Conservation (phyloP, 2,888 invertebrate species). For the Drosophila pseudotakahashii region DNA sequence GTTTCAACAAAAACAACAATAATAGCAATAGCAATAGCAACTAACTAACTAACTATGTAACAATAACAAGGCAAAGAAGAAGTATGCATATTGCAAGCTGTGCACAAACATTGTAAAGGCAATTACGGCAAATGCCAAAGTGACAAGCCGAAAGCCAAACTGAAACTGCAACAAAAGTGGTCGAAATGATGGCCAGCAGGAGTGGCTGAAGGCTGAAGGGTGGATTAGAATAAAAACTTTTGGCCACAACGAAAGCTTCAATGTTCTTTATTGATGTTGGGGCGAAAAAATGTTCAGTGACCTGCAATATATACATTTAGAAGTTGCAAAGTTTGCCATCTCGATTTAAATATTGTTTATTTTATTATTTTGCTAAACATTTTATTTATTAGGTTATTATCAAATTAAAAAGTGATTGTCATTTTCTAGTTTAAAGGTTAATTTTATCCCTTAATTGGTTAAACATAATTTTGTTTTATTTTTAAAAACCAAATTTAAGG, state of each 20-base stretch:
- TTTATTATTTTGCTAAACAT: no score
- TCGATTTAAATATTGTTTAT: not conserved
- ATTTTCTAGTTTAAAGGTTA: no score
- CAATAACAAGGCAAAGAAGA: constrained; percentile 24
- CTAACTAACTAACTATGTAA: constrained; percentile 11
- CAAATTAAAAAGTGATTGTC: no score
- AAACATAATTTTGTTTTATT: no score
- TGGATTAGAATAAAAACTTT: constrained; percentile 30
- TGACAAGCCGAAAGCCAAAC: constrained; percentile 53
- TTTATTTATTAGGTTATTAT: no score
- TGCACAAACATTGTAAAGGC: constrained; percentile 55
- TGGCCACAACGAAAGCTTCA: constrained; percentile 20
- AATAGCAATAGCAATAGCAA: constrained; percentile 20
- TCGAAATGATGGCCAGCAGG: constrained; percentile 4
- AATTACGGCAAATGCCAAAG: constrained; percentile 56
- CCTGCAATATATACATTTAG: not conserved
- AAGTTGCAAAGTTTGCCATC: not conserved
- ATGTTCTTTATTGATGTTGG: constrained; percentile 5
- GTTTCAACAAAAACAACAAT: constrained; percentile 18
- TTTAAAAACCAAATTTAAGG: no score
- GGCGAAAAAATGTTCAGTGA: not conserved
- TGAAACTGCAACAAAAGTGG: constrained; percentile 44
- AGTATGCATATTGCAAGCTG: constrained; percentile 41
- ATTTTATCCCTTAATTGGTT: no score
- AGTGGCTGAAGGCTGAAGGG: constrained; percentile 2